Base-by-base conservation (phyloP, 2,888 invertebrate genomes). In the Neoitamus cyanurus region DNA sequence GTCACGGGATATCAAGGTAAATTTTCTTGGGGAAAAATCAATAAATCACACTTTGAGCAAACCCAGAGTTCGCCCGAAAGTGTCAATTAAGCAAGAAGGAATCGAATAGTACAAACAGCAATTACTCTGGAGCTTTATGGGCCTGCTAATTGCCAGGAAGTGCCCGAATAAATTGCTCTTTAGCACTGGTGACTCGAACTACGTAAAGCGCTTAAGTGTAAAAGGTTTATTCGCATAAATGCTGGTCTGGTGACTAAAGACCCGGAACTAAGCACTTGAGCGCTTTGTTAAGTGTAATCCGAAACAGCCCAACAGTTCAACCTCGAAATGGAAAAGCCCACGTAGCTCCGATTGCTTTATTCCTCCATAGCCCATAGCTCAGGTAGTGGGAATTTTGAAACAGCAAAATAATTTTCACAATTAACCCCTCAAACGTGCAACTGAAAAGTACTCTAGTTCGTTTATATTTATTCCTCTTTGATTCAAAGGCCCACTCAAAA, bases 1-100 rank as follows among this genome's bases (percentile, higher is more conserved):
- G 88, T 94, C 95, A 2, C 94, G 95, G 87, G 97, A 97, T 89
- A 93, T 95, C 85, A 95, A 96, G 94, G 96, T 95, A 91, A 92
- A 90, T 86, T 58, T 58, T 58, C 58, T 20, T 25, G 9, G 6
- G 15, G 58, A 20, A 20, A 25, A 58, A 25, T 58, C 58, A 58
- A 58, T 58, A 58, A 58, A 25, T 25, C 58, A 58, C 20, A 58
- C 6, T 58, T 58, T 58, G 7, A 20, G 25, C 25, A 25, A 25
- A 7, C 58, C 48, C 6, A 7, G 20, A 20, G 48, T 5, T 48
- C 6, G 9, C 1, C 58, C 58, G 3, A 58, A 42, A 58, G 25
- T 58, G 58, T 58, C 58, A 58, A 58, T 58, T 58, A 58, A 15
- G 58, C 58, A 25, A 37, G 58, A 20, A 58, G 58, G 25, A 58